phyloP scores from a whole-genome alignment of 2,888 invertebrate species.

The Rhogogaster chlorosoma region DNA sequence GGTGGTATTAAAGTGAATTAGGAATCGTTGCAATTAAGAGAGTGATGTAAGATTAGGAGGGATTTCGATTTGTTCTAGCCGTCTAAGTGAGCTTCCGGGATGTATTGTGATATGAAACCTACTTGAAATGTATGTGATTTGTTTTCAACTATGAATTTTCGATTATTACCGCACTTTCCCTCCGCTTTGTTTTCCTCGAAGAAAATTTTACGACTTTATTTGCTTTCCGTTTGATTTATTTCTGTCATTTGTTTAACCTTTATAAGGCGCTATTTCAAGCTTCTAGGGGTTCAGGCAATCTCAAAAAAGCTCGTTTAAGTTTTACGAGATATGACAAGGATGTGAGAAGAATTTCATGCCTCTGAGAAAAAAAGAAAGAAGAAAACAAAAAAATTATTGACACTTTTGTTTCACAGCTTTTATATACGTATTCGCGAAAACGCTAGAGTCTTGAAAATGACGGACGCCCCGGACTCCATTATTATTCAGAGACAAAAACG shows the following conservation, averaged over 20 bases:
- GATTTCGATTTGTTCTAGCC: neutral
- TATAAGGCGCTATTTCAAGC: conserved; percentile 17
- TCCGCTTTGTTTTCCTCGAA: neutral
- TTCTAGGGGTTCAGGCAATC: conserved; percentile 22
- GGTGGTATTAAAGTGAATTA: conserved; percentile 16
- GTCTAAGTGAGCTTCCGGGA: neutral
- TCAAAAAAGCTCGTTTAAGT: conserved; percentile 34
- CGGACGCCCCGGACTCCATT: neutral
- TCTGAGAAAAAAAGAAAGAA: neutral
- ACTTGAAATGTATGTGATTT: neutral
- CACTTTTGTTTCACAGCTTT: conserved; percentile 2
- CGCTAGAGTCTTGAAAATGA: neutral
- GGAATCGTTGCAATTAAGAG: conserved; percentile 1
- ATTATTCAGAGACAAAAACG: conserved; percentile 16
- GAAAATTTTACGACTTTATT: conserved; percentile 37
- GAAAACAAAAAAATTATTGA: neutral
- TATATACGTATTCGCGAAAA: neutral
- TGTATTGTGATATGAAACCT: neutral
- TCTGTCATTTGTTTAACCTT: conserved; percentile 39
- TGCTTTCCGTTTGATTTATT: conserved; percentile 31
- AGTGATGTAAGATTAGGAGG: neutral
- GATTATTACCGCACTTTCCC: neutral
- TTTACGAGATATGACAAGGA: conserved; percentile 23
- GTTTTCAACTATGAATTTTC: conserved; percentile 14
- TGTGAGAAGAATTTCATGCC: conserved; percentile 27